Evolutionary conservation across 2,888 invertebrate genomes (phyloP), one percentile per base, ranked within the genome.

Genomic region (Dicycla oo): DNA sequence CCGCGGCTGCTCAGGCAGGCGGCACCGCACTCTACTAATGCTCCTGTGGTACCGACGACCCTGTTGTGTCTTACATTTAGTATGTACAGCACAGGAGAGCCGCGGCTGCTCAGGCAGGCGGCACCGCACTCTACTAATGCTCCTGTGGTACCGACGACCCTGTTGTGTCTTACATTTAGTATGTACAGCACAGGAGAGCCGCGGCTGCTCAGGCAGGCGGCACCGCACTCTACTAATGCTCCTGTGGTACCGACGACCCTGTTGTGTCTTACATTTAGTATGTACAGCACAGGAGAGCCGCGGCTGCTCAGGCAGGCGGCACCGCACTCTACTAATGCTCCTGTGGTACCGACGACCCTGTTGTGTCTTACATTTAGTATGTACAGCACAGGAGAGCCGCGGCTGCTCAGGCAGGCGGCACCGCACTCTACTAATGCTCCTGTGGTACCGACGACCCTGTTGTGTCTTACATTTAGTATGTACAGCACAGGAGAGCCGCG

Each of bases 61-160:
- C n/a, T n/a, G n/a, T n/a, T n/a, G n/a, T n/a, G n/a, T n/a, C n/a
- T 68, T 69, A 34, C 51, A 13, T 51, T 68, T 30, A 69, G 18
- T 51, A 30, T 30, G 30, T 30, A 30, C 30, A 30, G 30, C 30
- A 30, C 30, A 30, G 34, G 34, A 3, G 34, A 6, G 34, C 6
- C 6, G 53, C 30, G 10, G n/a, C 11, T n/a, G 47, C 60, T 34
- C 34, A 34, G 61, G 18, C 38, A 20, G 13, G 43, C 26, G 20
- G 26, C 43, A 5, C 26, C 26, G 20, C 20, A 43, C 11, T 8
- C 2, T 40, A 26, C 20, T 47, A 38, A 30, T 68, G 69, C n/a
- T n/a, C n/a, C n/a, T n/a, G n/a, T n/a, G n/a, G n/a, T n/a, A n/a
- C n/a, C n/a, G n/a, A n/a, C n/a, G n/a, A n/a, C n/a, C n/a, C n/a